These are phyloP conservation scores for Eleutherodactylus coqui DNA, from an alignment of 2,797 vertebrate species.

Conservation along the genomic window DNA sequence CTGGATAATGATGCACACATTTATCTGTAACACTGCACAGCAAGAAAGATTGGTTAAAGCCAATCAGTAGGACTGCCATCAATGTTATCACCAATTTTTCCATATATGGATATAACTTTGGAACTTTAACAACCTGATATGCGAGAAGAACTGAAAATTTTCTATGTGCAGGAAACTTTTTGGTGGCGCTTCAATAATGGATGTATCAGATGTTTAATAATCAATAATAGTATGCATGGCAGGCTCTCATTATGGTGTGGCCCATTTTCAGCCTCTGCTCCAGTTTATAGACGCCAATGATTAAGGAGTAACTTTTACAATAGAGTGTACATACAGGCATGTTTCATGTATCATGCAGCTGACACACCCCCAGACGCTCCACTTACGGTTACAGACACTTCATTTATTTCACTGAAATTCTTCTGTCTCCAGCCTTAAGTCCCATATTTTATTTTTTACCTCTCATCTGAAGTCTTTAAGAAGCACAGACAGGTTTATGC, in stretches of 20 bases:
- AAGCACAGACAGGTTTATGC: background rate
- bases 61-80: no score
- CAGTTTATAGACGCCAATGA: slow-evolving; percentile 7
- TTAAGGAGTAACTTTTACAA: background rate
- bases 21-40: no score
- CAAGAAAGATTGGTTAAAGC: no score
- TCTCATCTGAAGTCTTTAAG: slow-evolving; percentile 39
- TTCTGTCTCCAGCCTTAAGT: background rate
- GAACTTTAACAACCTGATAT: no score
- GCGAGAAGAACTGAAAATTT: no score
- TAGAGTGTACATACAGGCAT: background rate
- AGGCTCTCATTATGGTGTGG: background rate
- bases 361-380: background rate
- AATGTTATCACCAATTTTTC: no score
- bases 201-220: background rate
- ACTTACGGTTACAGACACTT: background rate
- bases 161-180: no score
- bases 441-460: slow-evolving; percentile 18
- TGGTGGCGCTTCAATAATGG: no score
- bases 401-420: background rate
- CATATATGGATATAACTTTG: no score
- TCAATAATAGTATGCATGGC: background rate
- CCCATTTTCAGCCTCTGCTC: background rate
- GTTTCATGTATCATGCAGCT: background rate
- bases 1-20: no score